These are phyloP conservation scores for Megatriorchis doriae DNA, from an alignment of 2,113 vertebrate genomes.

Conservation along the genomic window DNA sequence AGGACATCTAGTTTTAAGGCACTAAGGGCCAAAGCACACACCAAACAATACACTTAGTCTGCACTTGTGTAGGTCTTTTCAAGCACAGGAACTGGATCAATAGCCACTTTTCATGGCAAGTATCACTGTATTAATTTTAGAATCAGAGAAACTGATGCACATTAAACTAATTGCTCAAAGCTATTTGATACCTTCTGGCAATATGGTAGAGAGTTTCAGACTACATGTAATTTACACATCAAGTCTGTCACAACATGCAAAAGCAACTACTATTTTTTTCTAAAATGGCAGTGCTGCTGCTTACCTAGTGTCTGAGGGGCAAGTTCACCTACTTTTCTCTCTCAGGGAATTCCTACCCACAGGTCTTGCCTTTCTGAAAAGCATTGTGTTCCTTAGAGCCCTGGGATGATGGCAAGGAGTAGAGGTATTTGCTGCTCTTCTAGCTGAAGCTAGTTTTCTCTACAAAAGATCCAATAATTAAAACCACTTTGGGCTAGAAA, in stretches of 20 bases:
- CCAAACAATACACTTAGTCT: not conserved
- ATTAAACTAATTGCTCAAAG: not conserved
- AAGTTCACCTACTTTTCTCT: not conserved
- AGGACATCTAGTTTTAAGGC: not conserved
- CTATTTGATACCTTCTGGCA: not conserved
- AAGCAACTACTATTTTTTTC: not conserved
- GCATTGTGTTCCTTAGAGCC: not conserved
- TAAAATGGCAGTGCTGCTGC: not conserved
- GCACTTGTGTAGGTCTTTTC: not conserved
- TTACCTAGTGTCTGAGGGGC: not conserved
- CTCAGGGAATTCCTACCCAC: not conserved
- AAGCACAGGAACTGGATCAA: not conserved
- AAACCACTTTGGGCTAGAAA: not conserved
- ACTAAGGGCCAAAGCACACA: not conserved
- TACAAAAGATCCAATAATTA: not conserved
- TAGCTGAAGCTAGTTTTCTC: not conserved
- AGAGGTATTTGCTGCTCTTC: not conserved
- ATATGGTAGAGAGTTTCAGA: not conserved
- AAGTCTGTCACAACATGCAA: not conserved
- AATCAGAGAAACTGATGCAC: not conserved
- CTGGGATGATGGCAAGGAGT: not conserved
- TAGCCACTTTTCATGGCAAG: not conserved
- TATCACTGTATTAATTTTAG: not conserved
- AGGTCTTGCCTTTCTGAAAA: not conserved
- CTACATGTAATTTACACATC: not conserved